These are phyloP conservation scores for Zaprionus nigranus DNA, from an alignment of 1,140 invertebrate species.

Conservation along the genomic window DNA sequence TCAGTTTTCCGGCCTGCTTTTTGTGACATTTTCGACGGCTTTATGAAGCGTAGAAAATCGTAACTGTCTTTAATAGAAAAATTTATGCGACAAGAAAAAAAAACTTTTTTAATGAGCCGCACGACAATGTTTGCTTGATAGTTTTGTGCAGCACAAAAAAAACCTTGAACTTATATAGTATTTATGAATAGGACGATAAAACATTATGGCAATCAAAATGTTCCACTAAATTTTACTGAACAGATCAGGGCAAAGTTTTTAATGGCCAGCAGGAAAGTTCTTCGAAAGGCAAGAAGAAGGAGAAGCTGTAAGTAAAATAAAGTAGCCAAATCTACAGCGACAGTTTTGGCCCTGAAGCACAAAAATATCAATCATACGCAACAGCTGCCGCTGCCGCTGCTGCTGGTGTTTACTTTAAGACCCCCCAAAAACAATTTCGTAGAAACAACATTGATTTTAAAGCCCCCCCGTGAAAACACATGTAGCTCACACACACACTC, in stretches of 20 bases:
- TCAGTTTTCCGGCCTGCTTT: not conserved
- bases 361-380: conserved; percentile 70
- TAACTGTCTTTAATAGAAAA: conserved; percentile 58
- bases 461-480: conserved; percentile 60
- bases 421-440: conserved; percentile 56
- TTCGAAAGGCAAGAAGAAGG: not conserved
- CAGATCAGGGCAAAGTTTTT: conserved; percentile 28
- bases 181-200: conserved; percentile 33
- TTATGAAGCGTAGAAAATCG: conserved; percentile 64
- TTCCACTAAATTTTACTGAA: conserved; percentile 38
- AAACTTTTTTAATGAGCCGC: conserved; percentile 44
- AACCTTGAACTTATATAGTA: conserved; percentile 13
- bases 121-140: conserved; percentile 22
- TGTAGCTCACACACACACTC: conserved; percentile 58
- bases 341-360: conserved; percentile 19
- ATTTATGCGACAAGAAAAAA: conserved; percentile 48
- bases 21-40: conserved; percentile 30
- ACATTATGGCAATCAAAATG: conserved; percentile 23
- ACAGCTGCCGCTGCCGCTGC: conserved; percentile 22
- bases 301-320: not conserved
- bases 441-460: conserved; percentile 73
- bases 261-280: conserved; percentile 1
- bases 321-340: conserved; percentile 30
- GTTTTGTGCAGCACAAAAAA: not conserved
- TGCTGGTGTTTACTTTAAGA: conserved; percentile 49